Conservation (phyloP, 2,113 vertebrate species). For the Lasiurus borealis region DNA sequence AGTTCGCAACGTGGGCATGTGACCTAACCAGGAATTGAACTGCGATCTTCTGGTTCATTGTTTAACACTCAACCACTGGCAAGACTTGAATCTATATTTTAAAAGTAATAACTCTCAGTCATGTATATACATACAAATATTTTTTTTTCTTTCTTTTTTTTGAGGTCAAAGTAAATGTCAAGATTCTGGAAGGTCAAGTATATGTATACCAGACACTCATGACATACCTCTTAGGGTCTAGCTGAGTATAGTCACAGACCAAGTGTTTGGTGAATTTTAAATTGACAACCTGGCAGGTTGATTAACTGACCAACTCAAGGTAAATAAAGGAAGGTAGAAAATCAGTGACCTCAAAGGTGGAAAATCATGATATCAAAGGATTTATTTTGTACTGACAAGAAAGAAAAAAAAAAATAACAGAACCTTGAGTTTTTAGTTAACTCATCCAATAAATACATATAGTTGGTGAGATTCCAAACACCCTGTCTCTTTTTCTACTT, state of each 20-base stretch:
- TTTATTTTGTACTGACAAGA: background rate
- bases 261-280: background rate
- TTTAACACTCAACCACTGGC: no score
- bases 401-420: background rate
- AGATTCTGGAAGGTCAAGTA: background rate
- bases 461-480: background rate
- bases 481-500: background rate
- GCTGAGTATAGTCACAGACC: background rate
- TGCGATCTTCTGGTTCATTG: no score
- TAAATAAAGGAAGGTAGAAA: background rate
- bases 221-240: background rate
- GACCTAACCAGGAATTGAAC: no score
- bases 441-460: background rate
- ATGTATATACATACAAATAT: background rate
- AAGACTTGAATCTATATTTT: background rate
- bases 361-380: background rate
- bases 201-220: background rate
- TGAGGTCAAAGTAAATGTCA: background rate
- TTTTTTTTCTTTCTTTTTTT: background rate
- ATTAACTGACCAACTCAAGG: background rate
- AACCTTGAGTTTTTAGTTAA: constrained; percentile 7
- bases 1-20: no score
- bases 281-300: background rate
- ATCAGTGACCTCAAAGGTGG: background rate
- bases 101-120: background rate